Conservation (phyloP, 2,113 vertebrate genomes). For the Elaphurus davidianus region DNA sequence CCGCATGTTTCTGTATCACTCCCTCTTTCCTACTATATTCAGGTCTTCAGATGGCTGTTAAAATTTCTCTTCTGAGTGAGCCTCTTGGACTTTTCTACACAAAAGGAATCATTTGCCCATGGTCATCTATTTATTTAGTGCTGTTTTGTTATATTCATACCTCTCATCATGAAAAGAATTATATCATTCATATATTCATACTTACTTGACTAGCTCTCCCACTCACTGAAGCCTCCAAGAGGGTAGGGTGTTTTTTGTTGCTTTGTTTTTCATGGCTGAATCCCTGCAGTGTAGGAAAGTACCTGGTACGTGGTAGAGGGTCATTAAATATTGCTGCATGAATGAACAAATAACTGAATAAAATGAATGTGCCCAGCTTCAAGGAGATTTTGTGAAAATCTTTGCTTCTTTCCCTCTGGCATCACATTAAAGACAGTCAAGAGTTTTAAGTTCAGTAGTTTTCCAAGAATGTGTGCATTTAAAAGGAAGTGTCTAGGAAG, state of each 20-base stretch:
- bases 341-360: background rate
- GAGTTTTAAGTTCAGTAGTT: background rate
- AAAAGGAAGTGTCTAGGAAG: background rate
- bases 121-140: background rate
- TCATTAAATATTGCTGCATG: conserved; percentile 11
- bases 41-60: background rate
- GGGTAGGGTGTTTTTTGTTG: background rate
- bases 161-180: background rate
- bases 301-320: background rate
- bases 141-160: background rate
- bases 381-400: background rate
- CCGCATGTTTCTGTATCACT: background rate
- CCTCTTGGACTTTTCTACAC: background rate
- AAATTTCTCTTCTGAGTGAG: background rate
- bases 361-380: background rate
- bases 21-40: background rate
- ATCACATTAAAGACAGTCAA: background rate
- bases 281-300: background rate
- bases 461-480: background rate
- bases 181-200: background rate
- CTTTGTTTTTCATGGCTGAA: background rate
- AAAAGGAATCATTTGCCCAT: background rate
- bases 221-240: background rate
- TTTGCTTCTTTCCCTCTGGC: background rate
- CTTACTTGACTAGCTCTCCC: background rate